Conservation (phyloP, 2,113 vertebrate genomes). For the Cricetomys ansorgei region DNA sequence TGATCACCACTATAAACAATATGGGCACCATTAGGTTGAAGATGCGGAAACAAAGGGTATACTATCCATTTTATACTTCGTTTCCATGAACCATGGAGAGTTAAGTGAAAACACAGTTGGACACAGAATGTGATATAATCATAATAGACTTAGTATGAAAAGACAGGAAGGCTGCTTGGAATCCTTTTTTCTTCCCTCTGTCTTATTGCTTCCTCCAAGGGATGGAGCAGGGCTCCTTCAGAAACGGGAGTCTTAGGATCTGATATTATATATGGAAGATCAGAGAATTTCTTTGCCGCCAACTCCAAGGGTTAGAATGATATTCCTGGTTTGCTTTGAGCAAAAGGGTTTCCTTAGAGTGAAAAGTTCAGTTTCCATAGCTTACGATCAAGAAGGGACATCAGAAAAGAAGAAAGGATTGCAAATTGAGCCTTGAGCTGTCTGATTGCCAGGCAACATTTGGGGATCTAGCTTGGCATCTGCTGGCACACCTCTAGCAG, state of each 20-base stretch:
- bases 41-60: background rate
- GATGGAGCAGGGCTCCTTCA: background rate
- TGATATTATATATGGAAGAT: background rate
- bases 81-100: background rate
- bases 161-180: background rate
- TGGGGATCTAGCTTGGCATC: background rate
- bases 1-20: background rate
- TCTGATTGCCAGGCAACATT: background rate
- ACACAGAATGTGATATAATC: background rate
- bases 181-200: background rate
- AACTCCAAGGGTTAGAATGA: background rate
- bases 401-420: background rate
- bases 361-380: background rate
- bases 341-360: background rate
- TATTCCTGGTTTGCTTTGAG: background rate
- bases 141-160: background rate
- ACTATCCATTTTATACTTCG: too few species aligned
- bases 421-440: too few species aligned
- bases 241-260: background rate
- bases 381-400: background rate
- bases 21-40: background rate
- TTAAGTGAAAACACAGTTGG: background rate
- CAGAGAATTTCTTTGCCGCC: background rate
- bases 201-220: background rate
- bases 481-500: background rate